Base-by-base conservation (phyloP, 1,140 invertebrate genomes). In the Pararge aegeria region DNA sequence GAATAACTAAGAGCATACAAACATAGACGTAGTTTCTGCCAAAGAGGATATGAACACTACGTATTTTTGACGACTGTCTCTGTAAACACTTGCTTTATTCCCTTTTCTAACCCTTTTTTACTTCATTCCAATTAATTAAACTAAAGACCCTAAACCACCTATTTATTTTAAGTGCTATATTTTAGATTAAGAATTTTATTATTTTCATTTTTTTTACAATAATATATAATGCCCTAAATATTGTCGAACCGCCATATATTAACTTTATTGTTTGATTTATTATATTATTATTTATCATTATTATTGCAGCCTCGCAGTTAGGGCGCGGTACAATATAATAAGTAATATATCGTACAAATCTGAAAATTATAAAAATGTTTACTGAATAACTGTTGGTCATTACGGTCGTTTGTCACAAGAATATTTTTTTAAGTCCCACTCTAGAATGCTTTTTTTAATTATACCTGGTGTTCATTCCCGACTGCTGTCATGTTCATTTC, bases 241-340 rank as follows among this genome's bases (percentile, higher is more conserved):
- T 24, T 7, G 24, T 24, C 42, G 48, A 54, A 60, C 56, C 51
- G 78, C 76, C 79, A 79, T 79, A n/a, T n/a, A 74, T 79, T 70
- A 70, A 70, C 20, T 67, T 80, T 70, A 74, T 74, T 72, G 38
- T 42, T 42, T n/a, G n/a, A n/a, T 62, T 68, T 69, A 58, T 68
- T 70, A 51, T 61, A 59, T 64, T 62, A 66, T 64, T 70, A 24
- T 24, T 24, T 24, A 24, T 24, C 72, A 60, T 61, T 34, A 34
- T 34, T 73, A 60, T 61, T 30, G 50, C 59, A 73, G 64, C 79
- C 79, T 82, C 79, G 79, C 79, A 82, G 72, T 71, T 54, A 61
- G 77, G 79, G 79, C 67, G 73, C 75, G 79, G 77, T 58, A 58
- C 52, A 51, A 55, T 29, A 20, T 48, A 44, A 46, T 30, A 42